Conservation (phyloP, 2,797 vertebrate genomes). For the Trichosurus vulpecula region DNA sequence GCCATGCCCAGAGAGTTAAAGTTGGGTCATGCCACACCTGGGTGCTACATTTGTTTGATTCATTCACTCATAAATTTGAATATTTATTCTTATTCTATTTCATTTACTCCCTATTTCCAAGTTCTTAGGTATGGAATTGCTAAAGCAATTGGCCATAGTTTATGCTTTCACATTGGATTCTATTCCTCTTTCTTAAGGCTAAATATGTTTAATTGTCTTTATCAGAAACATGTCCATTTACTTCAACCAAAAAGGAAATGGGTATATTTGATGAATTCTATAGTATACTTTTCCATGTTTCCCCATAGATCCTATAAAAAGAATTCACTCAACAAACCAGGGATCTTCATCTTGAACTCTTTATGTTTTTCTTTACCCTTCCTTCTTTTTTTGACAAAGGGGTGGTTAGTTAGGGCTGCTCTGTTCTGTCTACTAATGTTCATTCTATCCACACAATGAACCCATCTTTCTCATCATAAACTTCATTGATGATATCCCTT, state of each 20-base stretch:
- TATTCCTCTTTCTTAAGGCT: not conserved
- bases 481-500: not conserved
- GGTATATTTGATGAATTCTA: not conserved
- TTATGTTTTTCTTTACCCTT: not conserved
- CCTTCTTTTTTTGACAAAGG: not conserved
- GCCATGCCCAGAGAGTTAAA: not conserved
- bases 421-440: not conserved
- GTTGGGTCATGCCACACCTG: not conserved
- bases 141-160: not conserved
- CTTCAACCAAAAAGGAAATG: not conserved
- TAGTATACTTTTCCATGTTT: not conserved
- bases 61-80: not conserved
- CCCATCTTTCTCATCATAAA: not conserved
- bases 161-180: not conserved
- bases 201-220: not conserved
- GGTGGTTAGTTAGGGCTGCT: not conserved
- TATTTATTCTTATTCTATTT: not conserved
- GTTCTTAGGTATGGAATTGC: not conserved
- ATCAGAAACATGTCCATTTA: not conserved
- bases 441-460: not conserved
- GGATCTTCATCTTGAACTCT: not conserved
- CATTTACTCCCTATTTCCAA: not conserved
- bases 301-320: not conserved
- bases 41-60: not conserved
- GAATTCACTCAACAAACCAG: not conserved